These are phyloP conservation scores for Oasisia sp. DNA, from an alignment of 2,888 invertebrate species.

Conservation along the genomic window DNA sequence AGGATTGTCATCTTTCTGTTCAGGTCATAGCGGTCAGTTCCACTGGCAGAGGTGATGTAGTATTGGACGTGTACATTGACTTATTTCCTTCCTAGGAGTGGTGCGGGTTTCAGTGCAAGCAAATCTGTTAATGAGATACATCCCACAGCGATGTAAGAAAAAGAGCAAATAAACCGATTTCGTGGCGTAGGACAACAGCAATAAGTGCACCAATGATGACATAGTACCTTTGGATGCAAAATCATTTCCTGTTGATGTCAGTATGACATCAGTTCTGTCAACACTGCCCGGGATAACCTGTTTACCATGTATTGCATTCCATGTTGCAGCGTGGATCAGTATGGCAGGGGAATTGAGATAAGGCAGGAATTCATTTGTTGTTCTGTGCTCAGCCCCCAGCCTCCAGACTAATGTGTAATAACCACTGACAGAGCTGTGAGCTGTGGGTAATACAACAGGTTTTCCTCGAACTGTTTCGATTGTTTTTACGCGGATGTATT, in stretches of 20 bases:
- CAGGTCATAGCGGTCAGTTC: too few relatives aligned
- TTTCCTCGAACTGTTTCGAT: not conserved
- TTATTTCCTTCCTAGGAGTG: too few relatives aligned
- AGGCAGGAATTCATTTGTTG: slow-evolving; percentile 17
- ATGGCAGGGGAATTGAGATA: not conserved
- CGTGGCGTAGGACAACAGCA: not conserved
- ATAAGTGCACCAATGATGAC: not conserved
- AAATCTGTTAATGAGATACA: not conserved
- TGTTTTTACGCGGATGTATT: not conserved
- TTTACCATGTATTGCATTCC: not conserved
- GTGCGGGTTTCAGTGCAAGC: too few relatives aligned
- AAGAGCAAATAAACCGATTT: not conserved
- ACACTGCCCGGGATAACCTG: not conserved
- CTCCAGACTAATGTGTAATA: not conserved
- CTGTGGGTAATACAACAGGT: not conserved
- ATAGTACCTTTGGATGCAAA: not conserved
- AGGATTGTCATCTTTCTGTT: too few relatives aligned
- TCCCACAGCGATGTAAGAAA: not conserved
- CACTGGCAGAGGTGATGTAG: too few relatives aligned
- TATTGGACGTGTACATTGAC: too few relatives aligned
- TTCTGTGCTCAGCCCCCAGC: not conserved
- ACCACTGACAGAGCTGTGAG: not conserved
- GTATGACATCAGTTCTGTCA: too few relatives aligned
- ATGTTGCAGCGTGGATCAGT: not conserved
- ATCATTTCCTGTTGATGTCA: not conserved